Conservation (phyloP, 2,888 invertebrate species). For the Nycteola revayana region DNA sequence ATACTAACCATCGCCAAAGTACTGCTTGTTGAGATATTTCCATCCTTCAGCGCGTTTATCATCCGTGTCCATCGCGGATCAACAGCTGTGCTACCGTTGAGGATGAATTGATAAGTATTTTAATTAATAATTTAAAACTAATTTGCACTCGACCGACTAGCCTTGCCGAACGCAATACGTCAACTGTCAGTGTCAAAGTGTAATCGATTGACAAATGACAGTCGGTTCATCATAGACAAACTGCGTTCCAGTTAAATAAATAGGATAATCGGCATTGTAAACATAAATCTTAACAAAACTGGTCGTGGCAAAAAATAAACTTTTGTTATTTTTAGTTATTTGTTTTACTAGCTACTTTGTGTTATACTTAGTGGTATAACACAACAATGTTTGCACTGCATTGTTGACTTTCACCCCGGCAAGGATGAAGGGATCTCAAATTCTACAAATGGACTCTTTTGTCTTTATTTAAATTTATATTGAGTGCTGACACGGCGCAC, state of each 20-base stretch:
- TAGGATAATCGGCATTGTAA: too few relatives aligned
- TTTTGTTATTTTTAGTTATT: too few relatives aligned
- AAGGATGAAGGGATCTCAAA: too few relatives aligned
- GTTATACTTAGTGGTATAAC: too few relatives aligned
- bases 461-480: too few relatives aligned
- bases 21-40: slow-evolving; percentile 78
- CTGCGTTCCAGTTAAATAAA: not conserved
- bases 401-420: too few relatives aligned
- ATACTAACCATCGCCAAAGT: slow-evolving; percentile 74
- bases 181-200: slow-evolving; percentile 47
- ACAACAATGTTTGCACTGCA: too few relatives aligned
- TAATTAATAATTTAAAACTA: slow-evolving; percentile 25
- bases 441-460: too few relatives aligned
- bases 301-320: too few relatives aligned
- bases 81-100: slow-evolving; percentile 12
- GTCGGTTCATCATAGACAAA: slow-evolving; percentile 1
- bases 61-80: slow-evolving; percentile 53
- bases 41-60: slow-evolving; percentile 75
- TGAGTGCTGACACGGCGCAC: too few relatives aligned
- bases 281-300: too few relatives aligned
- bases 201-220: slow-evolving; percentile 24
- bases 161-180: slow-evolving; percentile 29
- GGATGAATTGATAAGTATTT: slow-evolving; percentile 20
- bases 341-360: too few relatives aligned
- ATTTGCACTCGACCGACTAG: slow-evolving; percentile 20